Evolutionary conservation across 1,140 invertebrate genomes (phyloP).

Genomic region (Plectus sambesii): DNA sequence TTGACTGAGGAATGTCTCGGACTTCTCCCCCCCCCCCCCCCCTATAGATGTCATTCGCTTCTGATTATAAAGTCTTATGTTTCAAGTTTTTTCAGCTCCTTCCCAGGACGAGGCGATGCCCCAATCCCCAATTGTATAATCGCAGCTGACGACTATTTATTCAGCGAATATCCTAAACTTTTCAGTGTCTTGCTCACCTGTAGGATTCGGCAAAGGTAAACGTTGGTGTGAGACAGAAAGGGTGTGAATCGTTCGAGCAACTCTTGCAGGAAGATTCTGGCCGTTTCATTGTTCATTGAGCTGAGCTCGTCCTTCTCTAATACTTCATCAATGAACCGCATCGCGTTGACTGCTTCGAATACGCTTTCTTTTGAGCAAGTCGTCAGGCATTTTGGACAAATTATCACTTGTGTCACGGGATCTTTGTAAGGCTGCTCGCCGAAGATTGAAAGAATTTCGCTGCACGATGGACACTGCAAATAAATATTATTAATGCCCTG

Average conservation of each 20-base stretch:
- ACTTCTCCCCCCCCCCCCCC: neutral
- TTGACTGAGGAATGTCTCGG: constrained; percentile 9
- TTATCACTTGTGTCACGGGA: constrained; percentile 19
- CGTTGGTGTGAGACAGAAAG: constrained; percentile 7
- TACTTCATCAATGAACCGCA: constrained; percentile 28
- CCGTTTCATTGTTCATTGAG: constrained; percentile 11
- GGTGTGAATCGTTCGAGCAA: constrained; percentile 7
- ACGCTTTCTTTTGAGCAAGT: constrained; percentile 14
- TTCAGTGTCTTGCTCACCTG: neutral
- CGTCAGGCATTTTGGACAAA: constrained; percentile 20
- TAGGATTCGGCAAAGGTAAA: constrained; percentile 7
- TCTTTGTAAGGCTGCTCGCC: constrained; percentile 16
- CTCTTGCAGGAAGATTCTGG: constrained; percentile 10
- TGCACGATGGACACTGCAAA: too few species aligned
- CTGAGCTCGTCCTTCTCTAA: constrained; percentile 14
- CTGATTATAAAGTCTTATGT: neutral
- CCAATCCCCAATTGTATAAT: too few species aligned
- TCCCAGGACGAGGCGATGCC: too few species aligned
- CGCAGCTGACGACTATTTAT: too few species aligned
- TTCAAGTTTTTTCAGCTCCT: too few species aligned
- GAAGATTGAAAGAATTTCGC: constrained; percentile 11
- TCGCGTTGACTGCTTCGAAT: constrained; percentile 27
- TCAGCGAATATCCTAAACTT: neutral
- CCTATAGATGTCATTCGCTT: neutral
- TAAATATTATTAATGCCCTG: too few species aligned